phyloP scores from a whole-genome alignment of 2,113 vertebrate genomes.

The Xenopus laevis region DNA sequence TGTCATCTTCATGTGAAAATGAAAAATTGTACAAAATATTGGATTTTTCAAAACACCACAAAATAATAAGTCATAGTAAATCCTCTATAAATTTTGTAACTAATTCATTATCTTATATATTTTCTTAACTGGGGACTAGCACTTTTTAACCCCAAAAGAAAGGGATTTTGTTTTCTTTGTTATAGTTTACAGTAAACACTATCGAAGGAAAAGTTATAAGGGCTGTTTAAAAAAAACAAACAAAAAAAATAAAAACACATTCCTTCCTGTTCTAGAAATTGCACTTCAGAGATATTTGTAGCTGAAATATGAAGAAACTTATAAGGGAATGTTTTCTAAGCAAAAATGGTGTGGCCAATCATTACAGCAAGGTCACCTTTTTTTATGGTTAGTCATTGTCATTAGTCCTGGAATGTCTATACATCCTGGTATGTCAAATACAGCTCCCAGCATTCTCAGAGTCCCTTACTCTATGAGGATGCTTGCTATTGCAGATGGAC shows the following conservation, averaged over 20 bases:
- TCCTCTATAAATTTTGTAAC: too few species aligned
- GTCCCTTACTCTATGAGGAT: too few species aligned
- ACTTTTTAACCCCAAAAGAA: background rate
- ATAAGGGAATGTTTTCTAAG: conserved; percentile 68
- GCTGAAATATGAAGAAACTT: conserved; percentile 65
- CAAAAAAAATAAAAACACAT: conserved; percentile 66
- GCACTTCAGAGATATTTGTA: conserved; percentile 69
- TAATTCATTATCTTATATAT: too few species aligned
- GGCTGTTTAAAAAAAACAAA: conserved; percentile 68
- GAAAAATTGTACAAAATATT: background rate
- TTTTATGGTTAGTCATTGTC: conserved; percentile 52
- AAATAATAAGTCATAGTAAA: background rate
- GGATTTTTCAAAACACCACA: background rate
- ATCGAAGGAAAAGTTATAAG: conserved; percentile 78
- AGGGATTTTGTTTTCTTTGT: conserved; percentile 46
- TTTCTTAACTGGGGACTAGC: too few species aligned
- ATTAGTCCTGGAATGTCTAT: conserved; percentile 51
- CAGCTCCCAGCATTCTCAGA: too few species aligned
- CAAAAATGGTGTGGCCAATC: conserved; percentile 67
- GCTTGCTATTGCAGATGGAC: too few species aligned
- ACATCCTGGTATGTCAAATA: background rate
- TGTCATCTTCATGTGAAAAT: background rate
- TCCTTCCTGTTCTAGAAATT: conserved; percentile 77
- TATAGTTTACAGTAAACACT: conserved; percentile 75
- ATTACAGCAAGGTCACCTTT: conserved; percentile 51